phyloP scores from a whole-genome alignment of 1,140 invertebrate genomes.

The Ceratina calcarata region DNA sequence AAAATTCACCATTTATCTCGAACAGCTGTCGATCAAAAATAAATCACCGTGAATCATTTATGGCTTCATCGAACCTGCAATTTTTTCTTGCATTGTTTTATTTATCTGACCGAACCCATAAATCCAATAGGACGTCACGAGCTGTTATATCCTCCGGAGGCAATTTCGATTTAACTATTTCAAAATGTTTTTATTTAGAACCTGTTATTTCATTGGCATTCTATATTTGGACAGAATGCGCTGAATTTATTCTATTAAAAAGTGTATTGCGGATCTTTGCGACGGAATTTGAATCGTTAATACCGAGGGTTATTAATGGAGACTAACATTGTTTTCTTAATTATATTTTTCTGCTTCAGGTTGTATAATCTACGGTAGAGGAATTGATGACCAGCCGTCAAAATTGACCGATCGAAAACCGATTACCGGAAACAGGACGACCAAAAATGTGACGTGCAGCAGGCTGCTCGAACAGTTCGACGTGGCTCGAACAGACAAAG shows the following conservation, averaged over 20 bases:
- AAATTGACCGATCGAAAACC: constrained; percentile 49
- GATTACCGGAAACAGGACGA: constrained; percentile 43
- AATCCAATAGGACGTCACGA: background rate
- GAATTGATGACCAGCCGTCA: constrained; percentile 40
- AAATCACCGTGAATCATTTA: constrained; percentile 17
- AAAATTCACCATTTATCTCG: too few relatives aligned
- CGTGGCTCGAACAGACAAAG: constrained; percentile 10
- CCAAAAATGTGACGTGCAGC: constrained; percentile 56
- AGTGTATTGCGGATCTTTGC: too few relatives aligned
- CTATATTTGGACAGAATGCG: too few relatives aligned
- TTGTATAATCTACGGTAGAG: constrained; percentile 32
- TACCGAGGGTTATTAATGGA: background rate
- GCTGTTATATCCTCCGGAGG: background rate
- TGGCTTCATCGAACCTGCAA: background rate
- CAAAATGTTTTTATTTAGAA: too few relatives aligned
- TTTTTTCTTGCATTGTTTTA: background rate
- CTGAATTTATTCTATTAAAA: too few relatives aligned
- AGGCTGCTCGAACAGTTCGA: constrained; percentile 26
- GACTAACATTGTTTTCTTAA: background rate
- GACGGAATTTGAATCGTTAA: too few relatives aligned
- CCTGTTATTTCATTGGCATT: too few relatives aligned
- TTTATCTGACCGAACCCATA: background rate
- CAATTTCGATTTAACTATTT: background rate
- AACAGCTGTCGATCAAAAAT: background rate
- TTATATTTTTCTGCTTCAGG: constrained; percentile 17